These are phyloP conservation scores for Acanthosoma haemorrhoidale DNA, from an alignment of 2,888 invertebrate species.

Conservation along the genomic window DNA sequence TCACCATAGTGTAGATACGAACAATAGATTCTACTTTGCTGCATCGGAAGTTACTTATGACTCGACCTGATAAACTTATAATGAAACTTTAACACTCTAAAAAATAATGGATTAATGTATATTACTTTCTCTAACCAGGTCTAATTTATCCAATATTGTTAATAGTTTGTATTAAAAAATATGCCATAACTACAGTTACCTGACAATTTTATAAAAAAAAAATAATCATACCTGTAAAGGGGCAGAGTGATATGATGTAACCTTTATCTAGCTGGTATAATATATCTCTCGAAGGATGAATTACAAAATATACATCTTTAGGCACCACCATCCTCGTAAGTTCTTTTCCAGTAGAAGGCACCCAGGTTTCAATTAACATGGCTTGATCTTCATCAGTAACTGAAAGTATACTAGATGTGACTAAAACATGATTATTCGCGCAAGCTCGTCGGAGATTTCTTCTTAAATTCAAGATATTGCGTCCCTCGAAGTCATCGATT, in stretches of 20 bases:
- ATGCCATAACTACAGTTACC: too few species aligned
- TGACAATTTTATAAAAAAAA: not conserved
- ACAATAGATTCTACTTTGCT: too few species aligned
- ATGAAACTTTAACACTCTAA: too few species aligned
- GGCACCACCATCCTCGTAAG: not conserved
- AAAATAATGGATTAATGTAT: too few species aligned
- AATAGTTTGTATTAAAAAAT: too few species aligned
- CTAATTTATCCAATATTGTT: too few species aligned
- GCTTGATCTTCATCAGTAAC: not conserved
- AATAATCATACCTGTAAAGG: conserved; percentile 17
- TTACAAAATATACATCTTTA: conserved; percentile 16
- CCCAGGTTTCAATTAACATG: conserved; percentile 23
- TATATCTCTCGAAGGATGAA: conserved; percentile 14
- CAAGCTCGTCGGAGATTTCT: conserved; percentile 11
- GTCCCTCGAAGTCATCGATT: conserved; percentile 15
- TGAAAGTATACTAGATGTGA: conserved; percentile 19
- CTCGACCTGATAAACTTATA: too few species aligned
- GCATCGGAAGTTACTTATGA: too few species aligned
- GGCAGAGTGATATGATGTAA: conserved; percentile 13
- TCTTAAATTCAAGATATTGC: conserved; percentile 17
- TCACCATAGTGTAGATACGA: too few species aligned
- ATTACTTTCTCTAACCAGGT: too few species aligned
- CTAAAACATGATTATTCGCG: conserved; percentile 18
- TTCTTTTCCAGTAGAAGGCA: not conserved
- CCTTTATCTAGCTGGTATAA: conserved; percentile 17